Percentiles rank a stretch among this genome's conserved stretches.
These are phyloP conservation scores for Neotoxoptera formosana DNA, from an alignment of 1,140 invertebrate species.

Conservation along the genomic window DNA sequence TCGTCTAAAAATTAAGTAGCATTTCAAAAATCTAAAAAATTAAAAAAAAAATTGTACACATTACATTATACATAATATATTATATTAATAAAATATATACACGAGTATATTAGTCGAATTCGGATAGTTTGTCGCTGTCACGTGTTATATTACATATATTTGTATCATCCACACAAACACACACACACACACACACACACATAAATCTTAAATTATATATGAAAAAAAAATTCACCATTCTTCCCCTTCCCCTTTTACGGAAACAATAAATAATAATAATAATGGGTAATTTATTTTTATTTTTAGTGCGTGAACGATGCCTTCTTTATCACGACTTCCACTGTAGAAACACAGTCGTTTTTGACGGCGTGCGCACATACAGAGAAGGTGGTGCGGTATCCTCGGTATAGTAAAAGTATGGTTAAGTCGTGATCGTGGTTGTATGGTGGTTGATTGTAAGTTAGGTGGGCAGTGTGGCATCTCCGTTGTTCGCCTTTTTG, in stretches of 20 bases:
- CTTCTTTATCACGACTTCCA: background rate
- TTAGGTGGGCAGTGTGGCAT: conserved; percentile 43
- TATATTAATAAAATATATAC: background rate
- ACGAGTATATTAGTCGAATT: conserved; percentile 40
- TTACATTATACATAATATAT: background rate
- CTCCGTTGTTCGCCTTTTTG: conserved; percentile 6
- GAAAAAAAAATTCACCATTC: background rate
- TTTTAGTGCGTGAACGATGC: background rate
- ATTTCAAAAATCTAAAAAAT: conserved; percentile 15
- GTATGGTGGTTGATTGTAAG: background rate
- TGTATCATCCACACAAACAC: background rate
- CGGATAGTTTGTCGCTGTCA: background rate
- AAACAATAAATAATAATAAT: background rate
- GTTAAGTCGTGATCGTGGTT: background rate
- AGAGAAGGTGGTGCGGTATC: background rate
- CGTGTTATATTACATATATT: background rate
- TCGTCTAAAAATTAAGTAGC: conserved; percentile 30
- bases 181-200: background rate
- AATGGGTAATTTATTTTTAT: conserved; percentile 16
- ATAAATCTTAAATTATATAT: background rate
- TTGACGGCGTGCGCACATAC: background rate
- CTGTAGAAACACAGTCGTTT: background rate
- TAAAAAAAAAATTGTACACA: background rate
- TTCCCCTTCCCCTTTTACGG: background rate
- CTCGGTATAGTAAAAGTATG: background rate